A percentile compares a stretch with the other conserved stretches of the same genome.
Conservation (phyloP, 2,888 invertebrate genomes). For the Drosophila pseudotakahashii region DNA sequence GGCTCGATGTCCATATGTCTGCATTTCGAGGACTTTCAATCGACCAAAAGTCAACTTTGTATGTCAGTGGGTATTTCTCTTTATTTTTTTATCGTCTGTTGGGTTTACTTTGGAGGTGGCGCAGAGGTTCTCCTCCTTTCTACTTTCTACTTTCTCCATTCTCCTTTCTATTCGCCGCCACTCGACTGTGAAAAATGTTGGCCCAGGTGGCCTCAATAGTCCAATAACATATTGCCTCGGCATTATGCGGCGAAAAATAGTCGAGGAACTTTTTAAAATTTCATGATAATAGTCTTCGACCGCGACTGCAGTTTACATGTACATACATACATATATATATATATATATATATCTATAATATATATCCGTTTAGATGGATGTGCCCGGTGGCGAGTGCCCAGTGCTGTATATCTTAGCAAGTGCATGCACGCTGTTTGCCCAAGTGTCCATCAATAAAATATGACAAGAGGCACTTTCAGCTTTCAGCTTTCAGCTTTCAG, state of each 20-base stretch:
- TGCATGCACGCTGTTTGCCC: conserved; percentile 47
- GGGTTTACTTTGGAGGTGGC: not conserved
- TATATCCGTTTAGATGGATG: conserved; percentile 21
- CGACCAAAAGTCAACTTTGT: conserved; percentile 31
- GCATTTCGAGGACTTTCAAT: conserved; percentile 42
- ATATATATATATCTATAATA: conserved; percentile 2
- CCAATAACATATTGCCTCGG: conserved; percentile 65
- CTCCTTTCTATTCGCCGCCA: not conserved
- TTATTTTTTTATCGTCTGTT: not conserved
- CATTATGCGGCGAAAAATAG: conserved; percentile 61
- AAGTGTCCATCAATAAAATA: conserved; percentile 62
- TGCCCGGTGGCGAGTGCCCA: not conserved
- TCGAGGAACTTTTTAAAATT: conserved; percentile 66
- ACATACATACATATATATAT: not conserved
- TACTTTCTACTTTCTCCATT: not conserved
- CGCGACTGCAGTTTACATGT: conserved; percentile 17
- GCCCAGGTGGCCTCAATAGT: conserved; percentile 74
- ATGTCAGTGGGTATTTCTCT: too few relatives aligned
- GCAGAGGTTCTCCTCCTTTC: too few relatives aligned
- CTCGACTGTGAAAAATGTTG: conserved; percentile 22
- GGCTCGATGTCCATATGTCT: conserved; percentile 39
- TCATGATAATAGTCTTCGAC: conserved; percentile 62
- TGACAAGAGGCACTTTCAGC: conserved; percentile 47
- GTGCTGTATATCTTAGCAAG: conserved; percentile 32
- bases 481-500: conserved; percentile 19